Percentiles rank a stretch among this genome's conserved stretches.
Conservation (phyloP, 2,797 vertebrate genomes). For the Synaphobranchus kaupii region DNA sequence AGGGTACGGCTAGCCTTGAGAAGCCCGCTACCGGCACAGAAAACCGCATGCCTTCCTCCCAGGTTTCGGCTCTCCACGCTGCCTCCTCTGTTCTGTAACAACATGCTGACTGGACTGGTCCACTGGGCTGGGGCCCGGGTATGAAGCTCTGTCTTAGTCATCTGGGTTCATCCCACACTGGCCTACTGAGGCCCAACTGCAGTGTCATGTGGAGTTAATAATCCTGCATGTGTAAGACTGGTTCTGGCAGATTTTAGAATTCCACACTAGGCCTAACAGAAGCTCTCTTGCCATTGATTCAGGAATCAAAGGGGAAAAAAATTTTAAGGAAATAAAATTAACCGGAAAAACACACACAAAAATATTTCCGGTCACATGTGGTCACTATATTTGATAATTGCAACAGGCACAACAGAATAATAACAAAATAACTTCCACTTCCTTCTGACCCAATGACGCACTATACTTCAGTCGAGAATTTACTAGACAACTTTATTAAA, state of each 20-base stretch:
- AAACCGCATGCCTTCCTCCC: slow-evolving; percentile 90
- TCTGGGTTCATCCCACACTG: slow-evolving; percentile 89
- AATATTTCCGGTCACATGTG: slow-evolving; percentile 48
- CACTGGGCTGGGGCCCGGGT: slow-evolving; percentile 87
- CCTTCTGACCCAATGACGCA: slow-evolving; percentile 75
- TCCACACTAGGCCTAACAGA: slow-evolving; percentile 59
- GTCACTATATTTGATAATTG: slow-evolving; percentile 57
- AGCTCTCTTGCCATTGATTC: slow-evolving; percentile 53
- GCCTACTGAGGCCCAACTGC: slow-evolving; percentile 77
- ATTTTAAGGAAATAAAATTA: slow-evolving; percentile 4
- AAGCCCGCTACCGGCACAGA: slow-evolving; percentile 90
- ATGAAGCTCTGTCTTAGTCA: slow-evolving; percentile 90
- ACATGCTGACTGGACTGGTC: slow-evolving; percentile 81
- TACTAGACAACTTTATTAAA: slow-evolving; percentile 81
- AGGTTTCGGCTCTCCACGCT: slow-evolving; percentile 87
- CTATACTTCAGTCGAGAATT: slow-evolving; percentile 72
- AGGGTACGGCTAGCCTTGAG: slow-evolving; percentile 91
- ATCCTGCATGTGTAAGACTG: slow-evolving; percentile 62
- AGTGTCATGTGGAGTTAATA: slow-evolving; percentile 61
- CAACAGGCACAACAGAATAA: slow-evolving; percentile 50
- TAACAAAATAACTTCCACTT: slow-evolving; percentile 39
- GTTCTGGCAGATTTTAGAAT: slow-evolving; percentile 49
- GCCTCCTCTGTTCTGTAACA: slow-evolving; percentile 82
- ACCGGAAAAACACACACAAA: slow-evolving; percentile 33
- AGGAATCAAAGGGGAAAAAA: slow-evolving; percentile 28